Base-by-base conservation (phyloP, 2,888 invertebrate species). In the Lithophane semibrunnea region DNA sequence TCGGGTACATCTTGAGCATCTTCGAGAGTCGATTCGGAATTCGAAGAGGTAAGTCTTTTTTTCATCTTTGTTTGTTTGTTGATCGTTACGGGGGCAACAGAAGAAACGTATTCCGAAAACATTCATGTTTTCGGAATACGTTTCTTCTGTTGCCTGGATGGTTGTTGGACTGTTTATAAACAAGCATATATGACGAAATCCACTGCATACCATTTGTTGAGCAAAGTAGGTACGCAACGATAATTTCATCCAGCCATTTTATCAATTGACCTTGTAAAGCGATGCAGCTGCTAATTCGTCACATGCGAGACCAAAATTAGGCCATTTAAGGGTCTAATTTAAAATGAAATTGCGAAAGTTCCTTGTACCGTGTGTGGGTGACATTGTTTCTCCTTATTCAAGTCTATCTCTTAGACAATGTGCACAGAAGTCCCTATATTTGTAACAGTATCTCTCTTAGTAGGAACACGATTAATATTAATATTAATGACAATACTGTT, bases 21-120 rank as follows among this genome's bases (percentile, higher is more conserved):
- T 95, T 96, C 74, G 96, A 96, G 84, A 93, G 88, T n/a, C 89
- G 93, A 37, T 95, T 96, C 64, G 94, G 96, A 2, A 91, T 93
- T 7, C 90, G 92, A 88, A 90, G 93, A 92, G 96, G 96, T 96
- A 76, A 86, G 91, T 10, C 21, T 10, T 37, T 24, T 37, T 24
- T 60, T 29, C 61, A 61, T 29, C 18, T 29, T 29, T 29, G 9
- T 9, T 68, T n/a, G 16, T 37, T 58, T 67, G 21, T n/a, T 13
- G 47, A 37, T 37, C 3, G n/a, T 37, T n/a, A 37, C n/a, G 18
- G 13, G 52, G 16, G 13, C 13, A 24, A 13, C 4, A 42, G 42
- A 29, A 12, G 4, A 29, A 5, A 72, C 21, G 16, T 0, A 61
- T 73, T 77, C 54, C 7, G 9, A 24, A 47, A 54, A 54, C 9